Evolutionary conservation across 2,888 invertebrate species (phyloP), one percentile per base, ranked within the genome.

Genomic region (Rutpela maculata): DNA sequence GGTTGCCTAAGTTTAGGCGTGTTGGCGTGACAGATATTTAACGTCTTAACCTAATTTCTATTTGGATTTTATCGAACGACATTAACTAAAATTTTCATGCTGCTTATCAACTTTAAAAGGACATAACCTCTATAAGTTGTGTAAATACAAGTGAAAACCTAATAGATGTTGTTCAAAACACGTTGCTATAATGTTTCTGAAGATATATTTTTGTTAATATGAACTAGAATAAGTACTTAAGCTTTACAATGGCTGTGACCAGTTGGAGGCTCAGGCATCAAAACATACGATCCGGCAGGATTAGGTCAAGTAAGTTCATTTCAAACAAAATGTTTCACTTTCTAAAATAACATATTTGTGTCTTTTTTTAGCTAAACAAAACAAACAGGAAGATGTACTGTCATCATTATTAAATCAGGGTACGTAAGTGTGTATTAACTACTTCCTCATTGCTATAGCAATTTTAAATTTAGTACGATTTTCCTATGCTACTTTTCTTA

Each of bases 191-290:
- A 76, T 74, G 72, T 71, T 62, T 60, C 59, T 75, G 69, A 77
- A 77, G 26, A 77, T 76, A 74, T 78, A 78, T 67, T 78, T 78
- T 76, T 72, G 69, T 68, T 74, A 71, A 71, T 74, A 65, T 77
- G 56, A 63, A 63, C 55, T 62, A 72, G 18, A 62, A 72, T 62
- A 68, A 65, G 72, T 59, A 75, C 74, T 75, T 78, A 71, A 67
- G 62, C 75, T 71, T 55, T 69, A 74, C 71, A 75, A 91, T 91
- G 91, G 91, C 92, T 86, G 90, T 91, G 86, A 90, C 92, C 81
- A 91, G 91, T 88, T 92, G 91, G 91, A 91, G 91, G 90, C 86
- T 91, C 83, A 90, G 92, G 85, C 91, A 89, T 81, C 87, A 87
- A 81, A 88, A 86, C 84, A 82, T 90, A 80, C 90, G 91, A 88